phyloP scores from a whole-genome alignment of 2,888 invertebrate genomes.

The Drosophila demipolita region DNA sequence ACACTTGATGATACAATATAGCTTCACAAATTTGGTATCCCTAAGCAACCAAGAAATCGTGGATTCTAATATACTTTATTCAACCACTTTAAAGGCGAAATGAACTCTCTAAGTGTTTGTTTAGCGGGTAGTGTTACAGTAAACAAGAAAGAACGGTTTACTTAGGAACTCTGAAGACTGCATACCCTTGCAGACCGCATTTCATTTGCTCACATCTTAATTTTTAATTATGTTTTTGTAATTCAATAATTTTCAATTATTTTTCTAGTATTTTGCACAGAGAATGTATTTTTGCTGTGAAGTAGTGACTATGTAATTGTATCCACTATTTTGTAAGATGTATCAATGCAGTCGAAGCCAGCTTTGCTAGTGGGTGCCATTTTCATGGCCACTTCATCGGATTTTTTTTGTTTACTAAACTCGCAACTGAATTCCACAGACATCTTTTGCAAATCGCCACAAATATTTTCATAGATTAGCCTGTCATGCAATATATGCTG shows the following conservation, averaged over 20 bases:
- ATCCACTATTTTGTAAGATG: constrained; percentile 19
- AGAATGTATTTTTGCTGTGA: neutral
- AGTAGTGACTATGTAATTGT: neutral
- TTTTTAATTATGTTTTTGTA: neutral
- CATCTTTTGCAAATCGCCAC: constrained; percentile 39
- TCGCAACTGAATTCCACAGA: constrained; percentile 42
- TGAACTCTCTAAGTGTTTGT: too few species aligned
- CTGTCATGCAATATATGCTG: constrained; percentile 49
- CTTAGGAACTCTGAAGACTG: neutral
- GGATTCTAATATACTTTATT: too few species aligned
- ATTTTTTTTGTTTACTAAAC: constrained; percentile 9
- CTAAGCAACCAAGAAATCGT: too few species aligned
- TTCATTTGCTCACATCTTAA: neutral
- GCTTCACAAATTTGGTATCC: too few species aligned
- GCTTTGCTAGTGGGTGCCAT: constrained; percentile 56
- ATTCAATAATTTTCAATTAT: neutral
- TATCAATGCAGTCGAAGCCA: constrained; percentile 49
- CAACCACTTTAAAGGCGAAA: too few species aligned
- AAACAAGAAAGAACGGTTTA: neutral
- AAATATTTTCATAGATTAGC: constrained; percentile 43
- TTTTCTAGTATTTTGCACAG: neutral
- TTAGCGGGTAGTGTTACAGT: neutral
- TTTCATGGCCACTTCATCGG: constrained; percentile 34
- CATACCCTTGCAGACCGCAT: neutral
- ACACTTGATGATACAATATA: too few species aligned